Conservation (phyloP, 2,113 vertebrate genomes). For the Equus quagga region DNA sequence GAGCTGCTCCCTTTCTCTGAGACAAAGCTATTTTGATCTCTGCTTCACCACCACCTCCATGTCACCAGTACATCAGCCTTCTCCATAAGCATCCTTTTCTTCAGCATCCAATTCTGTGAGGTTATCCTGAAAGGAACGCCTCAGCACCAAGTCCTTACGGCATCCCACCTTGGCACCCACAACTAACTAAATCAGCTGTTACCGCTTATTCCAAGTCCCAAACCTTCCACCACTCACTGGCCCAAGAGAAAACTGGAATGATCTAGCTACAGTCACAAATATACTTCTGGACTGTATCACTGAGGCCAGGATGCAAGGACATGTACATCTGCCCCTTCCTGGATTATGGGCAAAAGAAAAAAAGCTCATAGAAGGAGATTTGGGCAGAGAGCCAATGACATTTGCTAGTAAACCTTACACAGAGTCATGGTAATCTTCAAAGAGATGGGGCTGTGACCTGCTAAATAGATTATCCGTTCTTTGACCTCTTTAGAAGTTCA, state of each 20-base stretch:
- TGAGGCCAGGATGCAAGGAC: background rate
- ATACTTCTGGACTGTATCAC: background rate
- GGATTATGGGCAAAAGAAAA: background rate
- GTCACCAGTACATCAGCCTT: background rate
- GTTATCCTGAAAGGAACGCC: background rate
- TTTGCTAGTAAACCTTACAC: background rate
- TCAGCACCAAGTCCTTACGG: background rate
- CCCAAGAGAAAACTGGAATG: background rate
- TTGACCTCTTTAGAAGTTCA: background rate
- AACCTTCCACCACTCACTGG: background rate
- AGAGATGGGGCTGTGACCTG: background rate
- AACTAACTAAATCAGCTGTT: background rate
- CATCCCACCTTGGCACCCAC: background rate
- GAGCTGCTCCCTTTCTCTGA: background rate
- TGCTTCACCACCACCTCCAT: background rate
- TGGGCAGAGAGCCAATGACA: background rate
- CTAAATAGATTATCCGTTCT: background rate
- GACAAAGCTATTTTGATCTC: background rate
- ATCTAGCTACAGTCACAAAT: background rate
- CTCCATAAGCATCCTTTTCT: background rate
- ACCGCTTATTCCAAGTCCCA: background rate
- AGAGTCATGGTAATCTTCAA: background rate
- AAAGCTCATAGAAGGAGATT: background rate
- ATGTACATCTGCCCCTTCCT: background rate
- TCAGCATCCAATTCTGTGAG: background rate